phyloP scores from a whole-genome alignment of 2,888 invertebrate species.

The Andrena haemorrhoa region DNA sequence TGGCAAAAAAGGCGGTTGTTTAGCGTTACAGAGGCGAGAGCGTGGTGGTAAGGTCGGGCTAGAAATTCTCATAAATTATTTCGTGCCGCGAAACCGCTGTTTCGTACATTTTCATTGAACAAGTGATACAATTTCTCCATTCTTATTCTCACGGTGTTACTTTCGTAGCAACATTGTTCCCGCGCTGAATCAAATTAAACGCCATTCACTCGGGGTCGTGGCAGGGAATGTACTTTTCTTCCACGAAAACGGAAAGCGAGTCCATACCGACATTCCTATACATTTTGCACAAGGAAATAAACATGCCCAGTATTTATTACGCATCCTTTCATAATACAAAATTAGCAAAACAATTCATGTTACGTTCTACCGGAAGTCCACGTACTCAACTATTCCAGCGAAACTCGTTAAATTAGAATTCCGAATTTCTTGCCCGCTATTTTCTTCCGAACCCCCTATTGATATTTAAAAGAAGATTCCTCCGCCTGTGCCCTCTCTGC shows the following conservation, averaged over 20 bases:
- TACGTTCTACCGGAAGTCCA: too few species aligned
- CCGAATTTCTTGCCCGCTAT: too few species aligned
- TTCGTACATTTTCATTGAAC: constrained; percentile 56
- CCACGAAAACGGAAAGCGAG: not conserved
- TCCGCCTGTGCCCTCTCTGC: constrained; percentile 18
- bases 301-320: too few species aligned
- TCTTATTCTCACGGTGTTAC: constrained; percentile 57
- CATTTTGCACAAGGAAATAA: too few species aligned
- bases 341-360: too few species aligned
- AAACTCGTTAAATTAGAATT: too few species aligned
- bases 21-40: constrained; percentile 46
- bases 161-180: constrained; percentile 31
- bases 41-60: constrained; percentile 61
- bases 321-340: too few species aligned
- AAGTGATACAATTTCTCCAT: constrained; percentile 70
- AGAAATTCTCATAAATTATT: constrained; percentile 76
- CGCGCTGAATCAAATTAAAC: not conserved
- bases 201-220: not conserved
- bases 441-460: not conserved
- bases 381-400: too few species aligned
- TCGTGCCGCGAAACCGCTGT: constrained; percentile 60
- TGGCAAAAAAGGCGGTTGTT: constrained; percentile 69
- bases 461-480: constrained; percentile 9
- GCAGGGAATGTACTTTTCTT: not conserved
- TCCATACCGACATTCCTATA: too few species aligned